A percentile compares a stretch with the other conserved stretches of the same genome.
phyloP scores from a whole-genome alignment of 2,888 invertebrate genomes.

The Tipula helvola region DNA sequence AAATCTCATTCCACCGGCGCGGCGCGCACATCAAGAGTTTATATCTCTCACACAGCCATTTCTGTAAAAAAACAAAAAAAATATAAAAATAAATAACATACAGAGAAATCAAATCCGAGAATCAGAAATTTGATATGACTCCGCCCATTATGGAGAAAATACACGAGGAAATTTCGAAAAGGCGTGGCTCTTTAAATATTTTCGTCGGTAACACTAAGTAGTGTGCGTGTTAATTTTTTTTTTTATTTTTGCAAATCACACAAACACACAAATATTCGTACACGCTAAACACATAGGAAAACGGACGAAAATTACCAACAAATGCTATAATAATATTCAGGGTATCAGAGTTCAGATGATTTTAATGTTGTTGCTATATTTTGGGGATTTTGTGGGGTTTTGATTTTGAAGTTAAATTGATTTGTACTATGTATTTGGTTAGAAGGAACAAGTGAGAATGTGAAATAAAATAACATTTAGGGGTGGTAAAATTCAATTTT shows the following conservation, averaged over 20 bases:
- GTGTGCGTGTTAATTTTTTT: neutral
- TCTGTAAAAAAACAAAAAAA: neutral
- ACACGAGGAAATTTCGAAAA: neutral
- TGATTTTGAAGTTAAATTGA: neutral
- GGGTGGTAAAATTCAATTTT: neutral
- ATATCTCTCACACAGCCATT: constrained; percentile 4
- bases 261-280: neutral
- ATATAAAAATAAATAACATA: neutral
- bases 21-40: neutral
- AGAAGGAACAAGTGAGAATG: neutral
- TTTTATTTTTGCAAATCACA: neutral
- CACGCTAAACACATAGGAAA: neutral
- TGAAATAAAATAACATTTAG: neutral
- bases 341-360: constrained; percentile 11
- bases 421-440: neutral
- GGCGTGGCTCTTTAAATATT: neutral
- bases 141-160: neutral
- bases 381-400: neutral
- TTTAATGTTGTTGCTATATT: neutral
- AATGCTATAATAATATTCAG: neutral
- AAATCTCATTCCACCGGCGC: neutral
- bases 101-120: neutral
- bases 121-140: neutral
- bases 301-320: neutral
- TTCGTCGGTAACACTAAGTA: neutral